These are phyloP conservation scores for Corbicula japonica DNA, from an alignment of 2,888 invertebrate species.

Conservation along the genomic window DNA sequence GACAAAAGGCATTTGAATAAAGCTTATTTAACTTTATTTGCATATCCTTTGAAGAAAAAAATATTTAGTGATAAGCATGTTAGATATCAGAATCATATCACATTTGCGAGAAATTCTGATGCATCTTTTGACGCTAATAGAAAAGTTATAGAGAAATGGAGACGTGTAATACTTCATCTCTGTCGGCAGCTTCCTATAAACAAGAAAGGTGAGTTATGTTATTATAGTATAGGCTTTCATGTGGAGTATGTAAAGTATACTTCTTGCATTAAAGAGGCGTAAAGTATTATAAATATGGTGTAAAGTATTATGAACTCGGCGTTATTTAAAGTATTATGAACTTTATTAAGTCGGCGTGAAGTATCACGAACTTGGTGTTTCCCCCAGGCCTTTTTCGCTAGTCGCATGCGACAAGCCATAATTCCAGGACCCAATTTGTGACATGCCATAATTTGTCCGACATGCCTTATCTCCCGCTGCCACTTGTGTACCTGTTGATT, in stretches of 20 bases:
- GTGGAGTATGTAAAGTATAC: not conserved
- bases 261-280: too few species aligned
- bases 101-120: constrained; percentile 73
- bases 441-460: too few species aligned
- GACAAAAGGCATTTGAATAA: constrained; percentile 65
- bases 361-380: too few species aligned
- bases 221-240: not conserved
- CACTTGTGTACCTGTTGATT: too few species aligned
- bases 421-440: too few species aligned
- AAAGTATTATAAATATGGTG: too few species aligned
- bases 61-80: constrained; percentile 76
- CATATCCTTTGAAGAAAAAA: constrained; percentile 82
- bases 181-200: constrained; percentile 55
- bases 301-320: too few species aligned
- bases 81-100: constrained; percentile 74
- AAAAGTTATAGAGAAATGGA: constrained; percentile 77
- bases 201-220: constrained; percentile 47
- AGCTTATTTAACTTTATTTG: constrained; percentile 80
- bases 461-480: too few species aligned
- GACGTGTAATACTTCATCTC: constrained; percentile 63
- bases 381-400: too few species aligned
- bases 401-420: too few species aligned
- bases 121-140: constrained; percentile 78
- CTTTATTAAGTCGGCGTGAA: too few species aligned
- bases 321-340: too few species aligned